Evolutionary conservation across 2,888 invertebrate genomes (phyloP).

Genomic region (Yponomeuta malinellus): DNA sequence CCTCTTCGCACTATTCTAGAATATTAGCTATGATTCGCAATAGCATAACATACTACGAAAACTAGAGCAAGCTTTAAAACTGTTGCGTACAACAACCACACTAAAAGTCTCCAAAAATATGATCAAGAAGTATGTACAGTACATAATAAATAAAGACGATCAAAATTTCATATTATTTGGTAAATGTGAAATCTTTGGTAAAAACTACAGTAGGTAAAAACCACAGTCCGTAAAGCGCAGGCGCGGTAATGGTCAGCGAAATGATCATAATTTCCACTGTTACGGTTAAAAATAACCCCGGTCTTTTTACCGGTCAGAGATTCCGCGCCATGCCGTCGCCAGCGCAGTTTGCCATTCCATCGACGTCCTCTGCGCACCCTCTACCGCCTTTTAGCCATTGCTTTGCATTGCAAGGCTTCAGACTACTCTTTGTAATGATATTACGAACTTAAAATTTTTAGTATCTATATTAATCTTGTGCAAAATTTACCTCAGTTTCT

Average conservation of each 20-base stretch:
- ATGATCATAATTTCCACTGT: conserved; percentile 20
- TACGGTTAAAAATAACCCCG: conserved; percentile 22
- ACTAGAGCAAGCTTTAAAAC: too few relatives aligned
- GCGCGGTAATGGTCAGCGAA: conserved; percentile 8
- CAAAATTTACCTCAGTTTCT: too few relatives aligned
- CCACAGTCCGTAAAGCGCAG: not conserved
- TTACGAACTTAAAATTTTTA: not conserved
- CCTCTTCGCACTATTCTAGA: too few relatives aligned
- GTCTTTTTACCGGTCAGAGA: conserved; percentile 23
- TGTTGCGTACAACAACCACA: too few relatives aligned
- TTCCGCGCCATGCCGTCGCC: conserved; percentile 16
- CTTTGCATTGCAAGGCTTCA: not conserved
- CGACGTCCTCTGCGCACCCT: not conserved
- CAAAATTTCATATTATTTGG: too few relatives aligned
- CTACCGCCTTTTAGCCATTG: not conserved
- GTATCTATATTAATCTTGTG: too few relatives aligned
- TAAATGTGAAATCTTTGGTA: not conserved
- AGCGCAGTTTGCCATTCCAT: not conserved
- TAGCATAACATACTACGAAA: too few relatives aligned
- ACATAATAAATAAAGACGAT: too few relatives aligned
- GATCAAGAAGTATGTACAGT: too few relatives aligned
- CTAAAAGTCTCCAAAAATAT: too few relatives aligned
- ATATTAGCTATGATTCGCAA: too few relatives aligned
- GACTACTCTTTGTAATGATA: not conserved
- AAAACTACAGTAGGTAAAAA: not conserved